These are phyloP conservation scores for Eupithecia pulchellata DNA, from an alignment of 2,888 invertebrate species.

Conservation along the genomic window DNA sequence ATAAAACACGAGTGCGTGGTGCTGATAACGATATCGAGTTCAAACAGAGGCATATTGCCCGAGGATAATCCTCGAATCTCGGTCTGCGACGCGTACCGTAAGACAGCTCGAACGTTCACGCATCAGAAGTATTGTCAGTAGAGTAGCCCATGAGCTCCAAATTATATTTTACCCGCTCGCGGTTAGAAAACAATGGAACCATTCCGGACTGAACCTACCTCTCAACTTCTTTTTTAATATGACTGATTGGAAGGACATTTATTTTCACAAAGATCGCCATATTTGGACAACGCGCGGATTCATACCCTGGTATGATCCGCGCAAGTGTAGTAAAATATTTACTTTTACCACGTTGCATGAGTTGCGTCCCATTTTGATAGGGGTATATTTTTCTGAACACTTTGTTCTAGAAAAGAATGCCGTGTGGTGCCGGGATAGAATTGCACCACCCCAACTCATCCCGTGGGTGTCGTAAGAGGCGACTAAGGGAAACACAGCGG, in stretches of 20 bases:
- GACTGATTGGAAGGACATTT: neutral
- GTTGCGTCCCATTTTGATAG: neutral
- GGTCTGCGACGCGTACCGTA: conserved; percentile 57
- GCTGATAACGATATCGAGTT: conserved; percentile 61
- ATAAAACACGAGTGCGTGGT: conserved; percentile 52
- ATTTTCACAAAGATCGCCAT: neutral
- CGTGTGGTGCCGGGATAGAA: too few relatives aligned
- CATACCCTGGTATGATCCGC: too few relatives aligned
- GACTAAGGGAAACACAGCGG: too few relatives aligned
- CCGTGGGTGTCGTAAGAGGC: too few relatives aligned
- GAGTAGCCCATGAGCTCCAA: neutral
- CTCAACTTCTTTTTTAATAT: too few relatives aligned
- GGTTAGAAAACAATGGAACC: neutral
- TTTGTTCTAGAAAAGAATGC: neutral
- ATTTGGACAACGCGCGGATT: neutral
- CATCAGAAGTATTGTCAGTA: conserved; percentile 4
- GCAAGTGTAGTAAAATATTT: neutral
- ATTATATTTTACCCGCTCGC: neutral
- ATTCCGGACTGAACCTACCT: neutral
- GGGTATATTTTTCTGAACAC: neutral
- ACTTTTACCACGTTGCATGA: neutral
- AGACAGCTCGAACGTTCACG: conserved; percentile 37
- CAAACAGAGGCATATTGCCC: conserved; percentile 62
- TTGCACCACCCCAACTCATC: too few relatives aligned
- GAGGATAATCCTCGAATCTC: conserved; percentile 60